phyloP scores from a whole-genome alignment of 1,140 invertebrate genomes.

The Physella acuta region DNA sequence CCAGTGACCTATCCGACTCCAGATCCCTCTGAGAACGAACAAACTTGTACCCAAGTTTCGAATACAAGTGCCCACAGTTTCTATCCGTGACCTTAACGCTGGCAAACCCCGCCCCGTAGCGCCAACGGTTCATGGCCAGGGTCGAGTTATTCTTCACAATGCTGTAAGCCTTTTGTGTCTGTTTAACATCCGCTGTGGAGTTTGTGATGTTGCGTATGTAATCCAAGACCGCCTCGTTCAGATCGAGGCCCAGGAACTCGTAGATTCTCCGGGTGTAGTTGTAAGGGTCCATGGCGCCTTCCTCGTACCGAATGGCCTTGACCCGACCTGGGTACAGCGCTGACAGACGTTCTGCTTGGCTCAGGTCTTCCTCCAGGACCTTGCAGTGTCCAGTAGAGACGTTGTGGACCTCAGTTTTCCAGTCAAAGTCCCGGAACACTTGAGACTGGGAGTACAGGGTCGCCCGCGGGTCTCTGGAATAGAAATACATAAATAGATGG shows the following conservation, averaged over 20 bases:
- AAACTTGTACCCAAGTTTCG: neutral
- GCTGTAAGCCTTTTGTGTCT: neutral
- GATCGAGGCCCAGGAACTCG: neutral
- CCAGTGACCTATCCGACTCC: neutral
- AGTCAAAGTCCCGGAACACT: neutral
- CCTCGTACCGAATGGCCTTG: neutral
- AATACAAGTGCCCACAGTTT: neutral
- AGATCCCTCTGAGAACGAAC: conserved; percentile 1
- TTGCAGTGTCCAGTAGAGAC: neutral
- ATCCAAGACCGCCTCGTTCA: neutral
- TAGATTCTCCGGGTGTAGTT: neutral
- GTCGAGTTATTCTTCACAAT: neutral
- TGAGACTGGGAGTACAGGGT: neutral
- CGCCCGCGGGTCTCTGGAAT: neutral
- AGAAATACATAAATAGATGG: neutral
- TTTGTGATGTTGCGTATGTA: neutral
- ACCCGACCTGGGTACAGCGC: neutral
- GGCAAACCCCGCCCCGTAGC: neutral
- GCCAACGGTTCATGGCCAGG: conserved; percentile 1
- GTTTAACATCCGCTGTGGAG: neutral
- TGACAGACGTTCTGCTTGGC: neutral
- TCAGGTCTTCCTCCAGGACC: neutral
- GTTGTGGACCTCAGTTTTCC: neutral
- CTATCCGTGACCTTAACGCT: neutral
- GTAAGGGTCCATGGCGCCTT: conserved; percentile 2